A percentile compares a stretch with the other conserved stretches of the same genome.
phyloP scores from a whole-genome alignment of 1,140 invertebrate genomes.

The Drosophila aff. region DNA sequence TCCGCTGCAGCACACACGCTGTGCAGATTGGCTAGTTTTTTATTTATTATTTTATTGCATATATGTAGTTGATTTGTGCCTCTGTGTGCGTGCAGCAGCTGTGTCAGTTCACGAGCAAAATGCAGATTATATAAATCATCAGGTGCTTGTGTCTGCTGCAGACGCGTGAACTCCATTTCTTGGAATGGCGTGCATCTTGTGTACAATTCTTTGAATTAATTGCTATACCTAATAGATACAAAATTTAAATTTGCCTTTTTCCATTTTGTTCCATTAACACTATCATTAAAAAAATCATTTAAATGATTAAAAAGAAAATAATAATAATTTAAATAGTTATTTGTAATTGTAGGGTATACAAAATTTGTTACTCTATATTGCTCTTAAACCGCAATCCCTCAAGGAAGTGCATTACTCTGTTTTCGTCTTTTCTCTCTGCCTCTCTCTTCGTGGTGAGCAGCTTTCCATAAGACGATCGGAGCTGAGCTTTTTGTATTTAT shows the following conservation, averaged over 20 bases:
- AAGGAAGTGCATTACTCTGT: slow-evolving; percentile 24
- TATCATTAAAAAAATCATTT: neutral
- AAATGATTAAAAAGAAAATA: neutral
- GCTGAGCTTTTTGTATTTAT: slow-evolving; percentile 12
- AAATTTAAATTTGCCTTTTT: neutral
- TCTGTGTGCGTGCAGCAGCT: slow-evolving; percentile 8
- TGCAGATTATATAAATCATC: slow-evolving; percentile 23
- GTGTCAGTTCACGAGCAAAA: slow-evolving; percentile 10
- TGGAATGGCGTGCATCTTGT: neutral
- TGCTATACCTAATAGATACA: neutral
- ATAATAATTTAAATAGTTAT: neutral
- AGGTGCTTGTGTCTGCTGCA: neutral
- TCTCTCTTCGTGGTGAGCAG: neutral
- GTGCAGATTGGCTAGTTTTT: slow-evolving; percentile 21
- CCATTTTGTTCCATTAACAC: neutral
- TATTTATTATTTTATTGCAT: slow-evolving; percentile 2
- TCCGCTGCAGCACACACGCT: slow-evolving; percentile 24
- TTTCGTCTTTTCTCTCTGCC: neutral
- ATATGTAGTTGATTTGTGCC: neutral
- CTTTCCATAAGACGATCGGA: slow-evolving; percentile 16
- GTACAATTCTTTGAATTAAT: no score
- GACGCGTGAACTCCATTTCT: neutral
- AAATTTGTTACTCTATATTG: neutral
- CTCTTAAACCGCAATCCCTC: slow-evolving; percentile 11
- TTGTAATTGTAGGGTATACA: slow-evolving; percentile 4